phyloP scores from a whole-genome alignment of 2,113 vertebrate species.

The Bubo scandiacus region DNA sequence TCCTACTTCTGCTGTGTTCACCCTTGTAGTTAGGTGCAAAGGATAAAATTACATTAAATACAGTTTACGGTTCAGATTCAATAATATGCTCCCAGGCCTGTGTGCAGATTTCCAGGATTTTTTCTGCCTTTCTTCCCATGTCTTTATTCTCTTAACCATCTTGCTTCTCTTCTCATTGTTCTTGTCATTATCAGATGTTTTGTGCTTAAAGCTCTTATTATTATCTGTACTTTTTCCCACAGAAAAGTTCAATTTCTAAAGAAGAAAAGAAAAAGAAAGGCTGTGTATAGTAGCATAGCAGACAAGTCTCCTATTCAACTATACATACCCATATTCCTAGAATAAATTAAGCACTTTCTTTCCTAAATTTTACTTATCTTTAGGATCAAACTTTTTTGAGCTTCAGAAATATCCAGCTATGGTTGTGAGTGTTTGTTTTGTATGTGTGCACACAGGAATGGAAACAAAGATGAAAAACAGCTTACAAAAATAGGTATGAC shows the following conservation, averaged over 20 bases:
- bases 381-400: not conserved
- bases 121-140: not conserved
- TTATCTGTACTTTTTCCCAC: not conserved
- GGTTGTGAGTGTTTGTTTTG: not conserved
- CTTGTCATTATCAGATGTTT: not conserved
- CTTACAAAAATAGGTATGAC: not conserved
- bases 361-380: not conserved
- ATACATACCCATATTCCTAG: not conserved
- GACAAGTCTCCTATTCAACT: not conserved
- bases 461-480: not conserved
- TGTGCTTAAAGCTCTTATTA: not conserved
- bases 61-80: not conserved
- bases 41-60: not conserved
- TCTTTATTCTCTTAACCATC: not conserved
- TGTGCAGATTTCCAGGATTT: not conserved
- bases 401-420: not conserved
- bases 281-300: not conserved
- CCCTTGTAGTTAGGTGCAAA: not conserved
- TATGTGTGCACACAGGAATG: not conserved
- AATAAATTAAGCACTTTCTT: not conserved
- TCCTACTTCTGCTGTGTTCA: not conserved
- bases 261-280: not conserved
- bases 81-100: not conserved
- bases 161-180: not conserved
- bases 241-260: not conserved